Evolutionary conservation across 30 jellyfish, hydroid and myxozoan genomes (phyloP).

Genomic region (Phacellophora camtschatica): DNA sequence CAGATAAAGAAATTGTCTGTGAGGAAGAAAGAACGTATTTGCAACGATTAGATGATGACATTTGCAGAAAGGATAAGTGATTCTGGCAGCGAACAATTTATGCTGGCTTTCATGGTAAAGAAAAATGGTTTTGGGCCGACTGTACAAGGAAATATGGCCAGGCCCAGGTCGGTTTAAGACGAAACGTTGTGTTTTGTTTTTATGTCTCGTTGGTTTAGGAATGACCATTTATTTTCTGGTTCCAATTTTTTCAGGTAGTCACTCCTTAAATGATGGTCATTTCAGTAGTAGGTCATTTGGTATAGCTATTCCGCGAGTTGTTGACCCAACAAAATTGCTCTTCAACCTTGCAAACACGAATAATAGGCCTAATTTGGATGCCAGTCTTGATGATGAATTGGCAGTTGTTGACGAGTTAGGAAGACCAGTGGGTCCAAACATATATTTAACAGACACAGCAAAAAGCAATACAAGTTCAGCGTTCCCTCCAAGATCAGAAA

Average conservation of each 20-base stretch:
- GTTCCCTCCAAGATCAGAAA: too few species aligned
- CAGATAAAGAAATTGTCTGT: too few species aligned
- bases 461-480: too few species aligned
- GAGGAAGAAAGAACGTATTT: too few species aligned
- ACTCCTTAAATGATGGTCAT: not conserved
- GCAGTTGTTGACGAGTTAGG: not conserved
- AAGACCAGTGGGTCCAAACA: not conserved
- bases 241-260: not conserved
- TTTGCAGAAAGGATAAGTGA: not conserved
- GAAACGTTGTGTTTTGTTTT: slow-evolving; percentile 9
- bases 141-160: slow-evolving; percentile 27
- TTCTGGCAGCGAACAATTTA: too few species aligned
- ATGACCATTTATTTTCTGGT: not conserved
- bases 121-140: not conserved
- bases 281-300: not conserved
- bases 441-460: not conserved
- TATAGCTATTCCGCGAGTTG: not conserved
- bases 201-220: not conserved
- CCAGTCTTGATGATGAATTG: not conserved
- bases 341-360: not conserved
- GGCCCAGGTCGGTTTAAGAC: slow-evolving; percentile 28
- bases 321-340: not conserved
- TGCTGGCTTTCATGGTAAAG: too few species aligned
- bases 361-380: not conserved
- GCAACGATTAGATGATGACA: not conserved